A percentile compares a stretch with the other conserved stretches of the same genome.
Conservation (phyloP, 1,140 invertebrate genomes). For the Diuraphis noxia region DNA sequence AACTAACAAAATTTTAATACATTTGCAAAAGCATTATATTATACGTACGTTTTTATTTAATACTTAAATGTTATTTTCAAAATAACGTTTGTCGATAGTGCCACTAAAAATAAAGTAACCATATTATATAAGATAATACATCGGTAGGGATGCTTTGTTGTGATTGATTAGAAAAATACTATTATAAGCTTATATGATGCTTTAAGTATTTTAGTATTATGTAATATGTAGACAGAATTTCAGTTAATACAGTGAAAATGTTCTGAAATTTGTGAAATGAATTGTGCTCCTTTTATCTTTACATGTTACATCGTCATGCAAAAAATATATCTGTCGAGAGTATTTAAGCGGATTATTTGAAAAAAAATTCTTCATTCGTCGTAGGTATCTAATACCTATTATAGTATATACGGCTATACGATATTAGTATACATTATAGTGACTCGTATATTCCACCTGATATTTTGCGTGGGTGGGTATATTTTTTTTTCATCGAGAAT, state of each 20-base stretch:
- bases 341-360: conserved; percentile 16
- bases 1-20: too few relatives aligned
- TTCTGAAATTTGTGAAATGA: background rate
- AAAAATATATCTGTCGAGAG: background rate
- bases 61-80: background rate
- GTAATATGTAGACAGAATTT: background rate
- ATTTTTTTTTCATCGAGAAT: background rate
- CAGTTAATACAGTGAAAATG: background rate
- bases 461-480: background rate
- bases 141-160: background rate
- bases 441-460: conserved; percentile 10
- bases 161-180: background rate
- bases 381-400: too few relatives aligned
- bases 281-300: background rate
- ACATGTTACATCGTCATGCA: background rate
- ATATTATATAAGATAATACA: background rate
- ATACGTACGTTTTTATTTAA: background rate
- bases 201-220: background rate
- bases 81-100: background rate
- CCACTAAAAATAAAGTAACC: background rate
- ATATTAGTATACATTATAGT: background rate
- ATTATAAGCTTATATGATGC: background rate
- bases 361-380: background rate
- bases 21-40: too few relatives aligned
- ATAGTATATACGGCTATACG: too few relatives aligned